phyloP scores from a whole-genome alignment of 2,113 vertebrate genomes.

The Vulpes ferrilata region DNA sequence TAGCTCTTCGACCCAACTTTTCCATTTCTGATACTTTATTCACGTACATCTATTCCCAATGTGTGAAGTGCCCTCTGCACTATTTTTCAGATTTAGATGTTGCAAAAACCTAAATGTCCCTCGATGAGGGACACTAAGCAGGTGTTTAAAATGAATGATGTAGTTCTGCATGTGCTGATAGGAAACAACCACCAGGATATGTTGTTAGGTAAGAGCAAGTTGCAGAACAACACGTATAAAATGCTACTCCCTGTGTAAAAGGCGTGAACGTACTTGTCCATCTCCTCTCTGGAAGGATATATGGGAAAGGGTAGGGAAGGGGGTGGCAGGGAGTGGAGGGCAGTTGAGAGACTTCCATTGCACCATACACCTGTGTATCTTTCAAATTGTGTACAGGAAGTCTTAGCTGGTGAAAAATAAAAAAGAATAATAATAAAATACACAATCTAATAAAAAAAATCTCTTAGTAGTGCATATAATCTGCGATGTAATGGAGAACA shows the following conservation, averaged over 20 bases:
- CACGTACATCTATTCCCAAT: background rate
- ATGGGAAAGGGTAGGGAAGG: background rate
- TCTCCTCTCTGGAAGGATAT: background rate
- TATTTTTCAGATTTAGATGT: background rate
- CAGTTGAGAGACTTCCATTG: background rate
- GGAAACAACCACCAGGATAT: background rate
- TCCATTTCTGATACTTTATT: background rate
- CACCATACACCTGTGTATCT: background rate
- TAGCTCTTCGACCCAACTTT: background rate
- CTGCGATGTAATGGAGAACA: too few species aligned
- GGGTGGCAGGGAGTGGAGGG: background rate
- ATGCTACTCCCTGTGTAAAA: background rate
- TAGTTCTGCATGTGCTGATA: background rate
- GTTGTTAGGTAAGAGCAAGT: background rate
- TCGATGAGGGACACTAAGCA: background rate
- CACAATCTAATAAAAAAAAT: background rate
- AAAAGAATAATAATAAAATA: background rate
- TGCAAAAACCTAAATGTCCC: too few species aligned
- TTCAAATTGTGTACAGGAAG: background rate
- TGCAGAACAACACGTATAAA: background rate
- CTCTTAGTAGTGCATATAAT: background rate
- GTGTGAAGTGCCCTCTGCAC: background rate
- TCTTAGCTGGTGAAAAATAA: background rate
- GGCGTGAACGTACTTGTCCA: background rate
- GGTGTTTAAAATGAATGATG: background rate